These are phyloP conservation scores for Hirtodrosophila cameraria DNA, from an alignment of 2,888 invertebrate genomes.

Conservation along the genomic window DNA sequence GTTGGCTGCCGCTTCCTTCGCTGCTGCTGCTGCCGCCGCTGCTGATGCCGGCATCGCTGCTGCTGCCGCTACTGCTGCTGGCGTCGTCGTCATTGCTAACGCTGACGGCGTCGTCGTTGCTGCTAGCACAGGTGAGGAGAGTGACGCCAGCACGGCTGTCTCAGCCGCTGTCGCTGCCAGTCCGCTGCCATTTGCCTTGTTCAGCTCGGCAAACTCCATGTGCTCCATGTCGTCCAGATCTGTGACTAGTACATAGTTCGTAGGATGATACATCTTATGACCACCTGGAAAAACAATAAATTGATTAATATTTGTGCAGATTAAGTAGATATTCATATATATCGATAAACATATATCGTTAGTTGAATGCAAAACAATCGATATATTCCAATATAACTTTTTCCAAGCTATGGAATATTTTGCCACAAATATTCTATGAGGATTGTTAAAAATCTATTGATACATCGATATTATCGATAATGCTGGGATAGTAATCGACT, in stretches of 20 bases:
- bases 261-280: slow-evolving; percentile 97
- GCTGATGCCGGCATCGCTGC: slow-evolving; percentile 24
- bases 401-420: too few relatives aligned
- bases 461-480: too few relatives aligned
- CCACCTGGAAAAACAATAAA: slow-evolving; percentile 87
- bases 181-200: slow-evolving; percentile 62
- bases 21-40: slow-evolving; percentile 59
- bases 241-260: slow-evolving; percentile 95
- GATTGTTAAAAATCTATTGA: too few relatives aligned
- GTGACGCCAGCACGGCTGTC: slow-evolving; percentile 46
- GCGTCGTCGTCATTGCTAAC: too few relatives aligned
- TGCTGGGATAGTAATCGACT: too few relatives aligned
- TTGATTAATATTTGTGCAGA: not conserved
- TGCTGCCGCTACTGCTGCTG: slow-evolving; percentile 15
- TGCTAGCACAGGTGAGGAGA: slow-evolving; percentile 34
- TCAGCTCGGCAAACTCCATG: slow-evolving; percentile 82
- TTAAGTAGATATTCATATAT: too few relatives aligned
- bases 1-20: slow-evolving; percentile 44
- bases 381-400: too few relatives aligned
- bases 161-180: slow-evolving; percentile 27
- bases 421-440: too few relatives aligned
- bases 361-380: too few relatives aligned
- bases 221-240: slow-evolving; percentile 90
- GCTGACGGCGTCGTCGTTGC: slow-evolving; percentile 39
- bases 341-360: too few relatives aligned